These are phyloP conservation scores for Erethizon dorsatum DNA, from an alignment of 2,797 vertebrate species.

Conservation along the genomic window DNA sequence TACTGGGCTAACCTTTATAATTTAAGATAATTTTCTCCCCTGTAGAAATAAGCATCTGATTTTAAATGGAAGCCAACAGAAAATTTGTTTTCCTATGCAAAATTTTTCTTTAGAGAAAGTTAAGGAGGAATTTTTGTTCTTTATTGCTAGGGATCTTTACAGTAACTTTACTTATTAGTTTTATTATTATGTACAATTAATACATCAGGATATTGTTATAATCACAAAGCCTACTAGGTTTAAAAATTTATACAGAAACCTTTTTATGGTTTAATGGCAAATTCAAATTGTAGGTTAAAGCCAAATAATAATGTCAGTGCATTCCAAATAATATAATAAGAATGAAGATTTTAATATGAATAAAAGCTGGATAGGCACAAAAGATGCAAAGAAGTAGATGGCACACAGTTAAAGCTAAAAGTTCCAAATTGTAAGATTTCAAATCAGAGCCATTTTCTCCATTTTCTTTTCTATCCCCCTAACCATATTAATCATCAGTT, in stretches of 20 bases:
- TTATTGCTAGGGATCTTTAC: not conserved
- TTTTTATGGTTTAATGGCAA: conserved; percentile 44
- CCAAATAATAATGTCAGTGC: not conserved
- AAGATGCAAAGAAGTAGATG: not conserved
- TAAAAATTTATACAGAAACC: not conserved
- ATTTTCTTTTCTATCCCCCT: not conserved
- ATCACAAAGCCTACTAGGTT: not conserved
- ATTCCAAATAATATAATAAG: not conserved
- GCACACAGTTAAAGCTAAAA: not conserved
- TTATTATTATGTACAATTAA: not conserved
- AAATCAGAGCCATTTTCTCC: not conserved
- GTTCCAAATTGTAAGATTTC: too few relatives aligned
- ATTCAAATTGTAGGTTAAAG: conserved; percentile 20
- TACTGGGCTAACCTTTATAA: not conserved
- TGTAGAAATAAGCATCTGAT: not conserved
- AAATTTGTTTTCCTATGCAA: not conserved
- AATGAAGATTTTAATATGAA: not conserved
- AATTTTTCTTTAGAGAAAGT: conserved; percentile 34
- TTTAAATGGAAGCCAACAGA: not conserved
- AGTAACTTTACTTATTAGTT: not conserved
- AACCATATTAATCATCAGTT: not conserved
- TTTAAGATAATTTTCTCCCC: not conserved
- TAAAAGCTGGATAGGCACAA: not conserved
- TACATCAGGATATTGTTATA: not conserved
- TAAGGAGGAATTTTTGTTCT: not conserved